Evolutionary conservation across 1,140 invertebrate genomes (phyloP).

Genomic region (Bathynomus jamesi): DNA sequence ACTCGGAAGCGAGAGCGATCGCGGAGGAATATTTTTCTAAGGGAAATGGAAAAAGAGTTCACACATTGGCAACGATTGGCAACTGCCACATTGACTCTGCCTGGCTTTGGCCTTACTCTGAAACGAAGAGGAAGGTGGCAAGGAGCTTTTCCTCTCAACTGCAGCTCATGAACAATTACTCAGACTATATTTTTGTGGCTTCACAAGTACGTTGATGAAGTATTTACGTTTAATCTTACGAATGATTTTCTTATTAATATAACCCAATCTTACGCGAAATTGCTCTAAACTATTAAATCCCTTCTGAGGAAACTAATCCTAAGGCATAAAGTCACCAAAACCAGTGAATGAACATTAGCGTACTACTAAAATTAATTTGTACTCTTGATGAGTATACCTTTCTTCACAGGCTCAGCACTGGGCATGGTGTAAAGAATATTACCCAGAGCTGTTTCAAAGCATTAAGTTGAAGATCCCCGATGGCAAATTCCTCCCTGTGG

Average conservation of each 20-base stretch:
- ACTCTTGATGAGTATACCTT: too few relatives aligned
- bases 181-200: slow-evolving; percentile 48
- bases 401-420: slow-evolving; percentile 10
- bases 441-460: neutral
- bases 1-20: slow-evolving; percentile 42
- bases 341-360: too few relatives aligned
- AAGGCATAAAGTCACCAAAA: too few relatives aligned
- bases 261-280: too few relatives aligned
- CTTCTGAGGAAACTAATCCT: too few relatives aligned
- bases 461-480: slow-evolving; percentile 9
- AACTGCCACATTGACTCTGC: slow-evolving; percentile 54
- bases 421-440: slow-evolving; percentile 9
- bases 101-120: slow-evolving; percentile 53
- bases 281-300: too few relatives aligned
- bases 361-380: too few relatives aligned
- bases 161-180: slow-evolving; percentile 49
- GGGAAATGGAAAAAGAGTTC: slow-evolving; percentile 47
- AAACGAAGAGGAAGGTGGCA: slow-evolving; percentile 52
- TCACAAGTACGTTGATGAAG: slow-evolving; percentile 45
- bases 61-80: slow-evolving; percentile 49
- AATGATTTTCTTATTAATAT: too few relatives aligned
- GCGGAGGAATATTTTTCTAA: slow-evolving; percentile 45
- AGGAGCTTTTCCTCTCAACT: slow-evolving; percentile 48
- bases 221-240: neutral
- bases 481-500: slow-evolving; percentile 21